Percentiles rank a stretch among this genome's conserved stretches.
Conservation (phyloP, 2,888 invertebrate genomes). For the Lochmaea capreae region DNA sequence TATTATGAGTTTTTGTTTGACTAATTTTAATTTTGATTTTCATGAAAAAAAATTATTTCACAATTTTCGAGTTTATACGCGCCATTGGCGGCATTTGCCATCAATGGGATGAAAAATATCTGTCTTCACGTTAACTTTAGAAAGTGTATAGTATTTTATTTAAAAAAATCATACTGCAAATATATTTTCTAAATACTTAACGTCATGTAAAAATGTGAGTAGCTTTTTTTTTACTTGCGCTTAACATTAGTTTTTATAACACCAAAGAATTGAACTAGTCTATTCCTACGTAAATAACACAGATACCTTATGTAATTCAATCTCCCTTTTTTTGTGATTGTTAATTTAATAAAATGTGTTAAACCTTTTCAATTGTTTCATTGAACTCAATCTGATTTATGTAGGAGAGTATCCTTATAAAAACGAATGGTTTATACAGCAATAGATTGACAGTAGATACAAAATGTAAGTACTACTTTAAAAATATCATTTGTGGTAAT, state of each 20-base stretch:
- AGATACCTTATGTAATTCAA: conserved; percentile 14
- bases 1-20: too few relatives aligned
- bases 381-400: conserved; percentile 42
- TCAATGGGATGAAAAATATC: too few relatives aligned
- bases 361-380: conserved; percentile 50
- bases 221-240: too few relatives aligned
- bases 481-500: conserved; percentile 37
- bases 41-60: too few relatives aligned
- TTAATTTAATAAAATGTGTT: conserved; percentile 54
- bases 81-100: too few relatives aligned
- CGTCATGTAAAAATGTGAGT: background rate
- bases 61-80: too few relatives aligned
- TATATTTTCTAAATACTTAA: too few relatives aligned
- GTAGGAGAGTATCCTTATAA: conserved; percentile 23
- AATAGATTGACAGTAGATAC: conserved; percentile 52
- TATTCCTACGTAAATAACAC: conserved; percentile 19
- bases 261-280: conserved; percentile 26
- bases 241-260: conserved; percentile 8
- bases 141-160: too few relatives aligned
- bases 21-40: too few relatives aligned
- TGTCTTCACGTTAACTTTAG: too few relatives aligned
- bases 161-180: too few relatives aligned
- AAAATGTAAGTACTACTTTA: conserved; percentile 48
- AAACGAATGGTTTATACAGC: conserved; percentile 35
- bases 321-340: conserved; percentile 44